A percentile compares a stretch with the other conserved stretches of the same genome.
These are phyloP conservation scores for Trematocara unimaculatum DNA, from an alignment of 2,113 vertebrate species.

Conservation along the genomic window DNA sequence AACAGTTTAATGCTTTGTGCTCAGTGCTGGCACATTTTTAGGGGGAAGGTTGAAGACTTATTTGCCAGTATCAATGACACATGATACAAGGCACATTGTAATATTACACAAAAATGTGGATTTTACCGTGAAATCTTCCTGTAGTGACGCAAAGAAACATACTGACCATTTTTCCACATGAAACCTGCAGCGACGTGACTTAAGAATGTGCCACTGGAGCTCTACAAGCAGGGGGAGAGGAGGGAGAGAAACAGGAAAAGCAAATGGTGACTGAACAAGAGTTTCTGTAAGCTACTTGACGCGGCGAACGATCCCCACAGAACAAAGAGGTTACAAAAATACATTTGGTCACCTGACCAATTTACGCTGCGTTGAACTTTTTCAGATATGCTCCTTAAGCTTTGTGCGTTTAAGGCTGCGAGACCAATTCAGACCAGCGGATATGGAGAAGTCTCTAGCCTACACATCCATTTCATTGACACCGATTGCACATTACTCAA, in stretches of 20 bases:
- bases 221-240: constrained; percentile 64
- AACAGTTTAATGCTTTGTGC: constrained; percentile 22
- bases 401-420: constrained; percentile 64
- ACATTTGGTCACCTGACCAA: constrained; percentile 60
- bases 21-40: neutral
- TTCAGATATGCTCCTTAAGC: constrained; percentile 54
- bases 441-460: constrained; percentile 35
- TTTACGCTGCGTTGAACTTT: constrained; percentile 18
- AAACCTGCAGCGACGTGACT: constrained; percentile 67
- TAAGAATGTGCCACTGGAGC: constrained; percentile 71
- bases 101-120: constrained; percentile 58
- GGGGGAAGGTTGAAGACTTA: neutral
- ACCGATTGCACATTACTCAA: constrained; percentile 1
- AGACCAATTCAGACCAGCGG: constrained; percentile 31
- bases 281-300: constrained; percentile 1
- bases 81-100: constrained; percentile 86
- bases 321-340: constrained; percentile 63
- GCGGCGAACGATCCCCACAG: neutral
- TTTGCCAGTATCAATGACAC: constrained; percentile 54
- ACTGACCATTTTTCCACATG: neutral
- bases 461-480: constrained; percentile 31
- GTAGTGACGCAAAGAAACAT: constrained; percentile 43
- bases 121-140: constrained; percentile 36
- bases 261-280: neutral
- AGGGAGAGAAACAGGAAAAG: neutral